Conservation (phyloP, 2,113 vertebrate genomes). For the Phrynosoma platyrhinos region DNA sequence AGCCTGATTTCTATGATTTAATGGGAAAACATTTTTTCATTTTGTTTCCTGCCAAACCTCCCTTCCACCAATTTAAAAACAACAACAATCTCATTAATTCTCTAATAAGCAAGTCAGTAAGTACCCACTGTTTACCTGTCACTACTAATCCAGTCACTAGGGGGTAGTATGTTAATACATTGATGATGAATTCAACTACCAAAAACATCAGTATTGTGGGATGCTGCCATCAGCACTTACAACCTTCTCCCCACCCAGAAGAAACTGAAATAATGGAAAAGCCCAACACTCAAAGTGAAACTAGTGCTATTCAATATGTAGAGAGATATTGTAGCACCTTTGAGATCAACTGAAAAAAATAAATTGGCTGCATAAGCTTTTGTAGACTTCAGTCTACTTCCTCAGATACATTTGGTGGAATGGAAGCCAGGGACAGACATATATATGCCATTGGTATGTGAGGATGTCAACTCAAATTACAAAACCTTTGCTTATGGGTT, state of each 20-base stretch:
- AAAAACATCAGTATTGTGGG: constrained; percentile 34
- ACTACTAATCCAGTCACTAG: constrained; percentile 43
- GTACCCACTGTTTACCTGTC: constrained; percentile 11
- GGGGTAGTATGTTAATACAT: constrained; percentile 48
- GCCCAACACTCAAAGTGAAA: constrained; percentile 20
- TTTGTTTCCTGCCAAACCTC: neutral
- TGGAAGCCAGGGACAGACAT: too few species aligned
- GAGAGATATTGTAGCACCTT: too few species aligned
- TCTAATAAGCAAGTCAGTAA: neutral
- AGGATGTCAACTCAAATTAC: too few species aligned
- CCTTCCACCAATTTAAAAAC: neutral
- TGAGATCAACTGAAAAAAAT: too few species aligned
- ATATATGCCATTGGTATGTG: too few species aligned
- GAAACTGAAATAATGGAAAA: neutral
- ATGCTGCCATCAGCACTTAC: constrained; percentile 29
- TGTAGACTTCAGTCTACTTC: too few species aligned
- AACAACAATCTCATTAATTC: neutral
- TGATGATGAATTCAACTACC: constrained; percentile 49
- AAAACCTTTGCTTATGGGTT: too few species aligned
- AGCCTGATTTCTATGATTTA: accelerated
- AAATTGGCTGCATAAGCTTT: too few species aligned
- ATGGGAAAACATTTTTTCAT: neutral
- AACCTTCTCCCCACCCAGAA: neutral
- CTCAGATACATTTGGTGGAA: too few species aligned
- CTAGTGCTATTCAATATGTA: constrained; percentile 33